Conservation (phyloP, 2,113 vertebrate species). For the Pleuronectes platessa region DNA sequence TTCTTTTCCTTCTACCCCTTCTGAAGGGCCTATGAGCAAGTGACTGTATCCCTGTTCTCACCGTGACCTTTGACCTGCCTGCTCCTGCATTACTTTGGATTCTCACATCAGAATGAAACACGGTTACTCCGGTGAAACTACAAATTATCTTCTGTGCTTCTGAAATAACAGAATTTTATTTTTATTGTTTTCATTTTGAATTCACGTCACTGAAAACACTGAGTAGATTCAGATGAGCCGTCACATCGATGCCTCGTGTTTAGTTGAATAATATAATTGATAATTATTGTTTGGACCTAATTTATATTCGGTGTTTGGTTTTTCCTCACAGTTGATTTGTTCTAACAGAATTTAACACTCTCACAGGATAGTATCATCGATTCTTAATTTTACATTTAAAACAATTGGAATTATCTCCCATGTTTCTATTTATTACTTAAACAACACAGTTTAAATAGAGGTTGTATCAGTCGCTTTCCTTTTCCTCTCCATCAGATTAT, state of each 20-base stretch:
- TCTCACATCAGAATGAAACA: no score
- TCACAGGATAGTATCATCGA: neutral
- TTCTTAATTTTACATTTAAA: neutral
- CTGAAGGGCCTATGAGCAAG: no score
- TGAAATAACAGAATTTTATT: neutral
- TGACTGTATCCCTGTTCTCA: no score
- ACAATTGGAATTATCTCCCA: neutral
- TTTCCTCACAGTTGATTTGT: neutral
- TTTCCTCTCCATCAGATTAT: neutral
- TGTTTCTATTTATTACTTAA: neutral
- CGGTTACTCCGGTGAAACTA: neutral
- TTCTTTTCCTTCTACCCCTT: no score
- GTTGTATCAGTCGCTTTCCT: slow-evolving; percentile 10
- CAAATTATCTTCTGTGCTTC: neutral
- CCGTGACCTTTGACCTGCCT: neutral
- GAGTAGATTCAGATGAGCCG: neutral
- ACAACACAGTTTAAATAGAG: neutral
- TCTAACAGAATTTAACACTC: no score
- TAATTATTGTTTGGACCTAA: neutral
- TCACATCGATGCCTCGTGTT: neutral
- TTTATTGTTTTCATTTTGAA: neutral
- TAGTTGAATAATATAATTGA: neutral
- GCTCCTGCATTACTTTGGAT: neutral
- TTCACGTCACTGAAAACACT: neutral
- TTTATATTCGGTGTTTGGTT: neutral